Base-by-base conservation (phyloP, 2,113 vertebrate species). In the Silurus meridionalis region DNA sequence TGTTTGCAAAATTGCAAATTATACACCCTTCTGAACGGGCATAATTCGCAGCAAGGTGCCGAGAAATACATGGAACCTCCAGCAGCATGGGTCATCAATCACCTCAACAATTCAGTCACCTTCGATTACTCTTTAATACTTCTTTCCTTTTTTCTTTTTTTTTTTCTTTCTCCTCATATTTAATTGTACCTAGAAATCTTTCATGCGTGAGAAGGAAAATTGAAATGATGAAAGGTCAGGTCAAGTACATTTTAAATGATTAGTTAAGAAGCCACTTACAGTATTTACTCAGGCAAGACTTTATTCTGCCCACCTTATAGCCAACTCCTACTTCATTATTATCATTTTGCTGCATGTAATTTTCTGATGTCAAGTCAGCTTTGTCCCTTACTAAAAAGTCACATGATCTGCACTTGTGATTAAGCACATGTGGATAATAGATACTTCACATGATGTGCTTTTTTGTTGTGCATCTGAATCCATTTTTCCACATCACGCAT, bases 181-280 rank as follows among this genome's bases (percentile, higher is more conserved):
- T 82, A 82, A 82, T 53, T 52, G 61, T 53, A 53, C 61, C 58
- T 17, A n/a, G 23, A 82, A 82, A 66, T 82, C 28, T 37, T 61
- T 82, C 48, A 66, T 53, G 11, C 13, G 14, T 82, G 21, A 66
- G 21, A 25, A 52, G 80, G 61, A 82, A 82, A 82, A 66, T 53
- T 82, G 60, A 82, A 82, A 66, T 66, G 46, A 82, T n/a, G 23
- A 66, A 82, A 82, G 80, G 80, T 82, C 48, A 82, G 58, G 58
- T 64, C 60, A 82, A 82, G 80, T 66, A 82, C 48, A 53, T 82
- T 37, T 48, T 23, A 64, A 64, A 50, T 17, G 48, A 50, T 82
- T 48, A 66, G 46, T 82, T 52, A 82, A 82, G 61, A 64, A 82
- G 48, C 37, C 80, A 82, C 57, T 80, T 80, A 46, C 6, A 13